Percentiles rank a stretch among this genome's conserved stretches.
Evolutionary conservation across 2,888 invertebrate species (phyloP).

Genomic region (Lypha dubia): DNA sequence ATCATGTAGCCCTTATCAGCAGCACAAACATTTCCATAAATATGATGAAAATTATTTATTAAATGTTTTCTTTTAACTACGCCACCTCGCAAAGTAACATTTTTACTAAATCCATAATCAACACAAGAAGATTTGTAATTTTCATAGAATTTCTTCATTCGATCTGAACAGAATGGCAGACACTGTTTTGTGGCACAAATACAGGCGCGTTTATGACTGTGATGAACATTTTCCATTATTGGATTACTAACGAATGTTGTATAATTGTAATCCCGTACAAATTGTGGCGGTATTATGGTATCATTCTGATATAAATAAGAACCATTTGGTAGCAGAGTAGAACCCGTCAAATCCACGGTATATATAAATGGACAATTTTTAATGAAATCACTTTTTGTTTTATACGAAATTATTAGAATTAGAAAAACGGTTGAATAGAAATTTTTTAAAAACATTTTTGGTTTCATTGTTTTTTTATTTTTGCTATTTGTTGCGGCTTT

Average conservation of each 20-base stretch:
- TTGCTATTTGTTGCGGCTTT: neutral
- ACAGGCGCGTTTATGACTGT: slow-evolving; percentile 51
- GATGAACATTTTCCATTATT: neutral
- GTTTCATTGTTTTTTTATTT: neutral
- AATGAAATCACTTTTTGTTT: neutral
- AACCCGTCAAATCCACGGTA: slow-evolving; percentile 32
- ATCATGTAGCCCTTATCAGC: slow-evolving; percentile 27
- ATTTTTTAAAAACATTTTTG: slow-evolving; percentile 3
- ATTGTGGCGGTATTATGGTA: slow-evolving; percentile 33
- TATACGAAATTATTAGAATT: neutral
- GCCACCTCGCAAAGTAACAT: slow-evolving; percentile 8
- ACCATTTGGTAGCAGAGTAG: slow-evolving; percentile 11
- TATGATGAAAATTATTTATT: slow-evolving; percentile 36
- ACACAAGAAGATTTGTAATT: neutral
- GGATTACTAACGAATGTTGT: slow-evolving; percentile 5
- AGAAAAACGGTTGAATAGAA: neutral
- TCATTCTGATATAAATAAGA: slow-evolving; percentile 55
- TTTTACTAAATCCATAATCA: slow-evolving; percentile 33
- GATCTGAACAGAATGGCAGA: slow-evolving; percentile 45
- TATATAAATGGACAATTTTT: slow-evolving; percentile 32
- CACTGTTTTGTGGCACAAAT: slow-evolving; percentile 55
- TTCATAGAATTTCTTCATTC: slow-evolving; percentile 27
- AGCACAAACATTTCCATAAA: slow-evolving; percentile 33
- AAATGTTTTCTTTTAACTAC: slow-evolving; percentile 23
- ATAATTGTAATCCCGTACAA: slow-evolving; percentile 25